Evolutionary conservation across 2,797 vertebrate species (phyloP).

Genomic region (Nyctalus aviator): DNA sequence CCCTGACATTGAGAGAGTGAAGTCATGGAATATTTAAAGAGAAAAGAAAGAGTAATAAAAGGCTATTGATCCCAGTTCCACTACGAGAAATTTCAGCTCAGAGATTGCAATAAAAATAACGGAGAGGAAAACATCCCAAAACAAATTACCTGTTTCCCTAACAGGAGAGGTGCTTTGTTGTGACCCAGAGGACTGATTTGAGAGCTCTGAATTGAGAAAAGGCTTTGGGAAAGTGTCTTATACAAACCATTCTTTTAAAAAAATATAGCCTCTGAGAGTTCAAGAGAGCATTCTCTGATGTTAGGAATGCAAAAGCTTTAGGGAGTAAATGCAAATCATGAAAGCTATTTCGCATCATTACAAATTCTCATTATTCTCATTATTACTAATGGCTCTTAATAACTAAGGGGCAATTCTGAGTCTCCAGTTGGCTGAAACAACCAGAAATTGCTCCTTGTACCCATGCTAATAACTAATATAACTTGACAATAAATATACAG

Average conservation of each 20-base stretch:
- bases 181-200: conserved; percentile 52
- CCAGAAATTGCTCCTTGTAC: conserved; percentile 50
- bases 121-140: conserved; percentile 57
- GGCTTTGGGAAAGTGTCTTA: conserved; percentile 7
- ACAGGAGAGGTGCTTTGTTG: conserved; percentile 49
- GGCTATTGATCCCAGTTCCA: conserved; percentile 52
- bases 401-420: conserved; percentile 52
- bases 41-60: conserved; percentile 51
- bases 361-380: conserved; percentile 65
- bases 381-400: conserved; percentile 76
- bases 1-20: neutral
- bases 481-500: conserved; percentile 71
- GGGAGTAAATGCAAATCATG: neutral
- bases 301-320: neutral
- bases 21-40: conserved; percentile 2
- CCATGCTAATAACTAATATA: conserved; percentile 68
- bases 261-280: conserved; percentile 60
- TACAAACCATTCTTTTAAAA: conserved; percentile 68
- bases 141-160: conserved; percentile 38
- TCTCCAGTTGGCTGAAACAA: conserved; percentile 56
- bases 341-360: conserved; percentile 67
- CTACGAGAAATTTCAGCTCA: conserved; percentile 21
- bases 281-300: neutral
- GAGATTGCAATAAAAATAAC: conserved; percentile 65
- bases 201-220: conserved; percentile 54